Conservation (phyloP, 2,888 invertebrate genomes). For the Mesorhabditis sp. region DNA sequence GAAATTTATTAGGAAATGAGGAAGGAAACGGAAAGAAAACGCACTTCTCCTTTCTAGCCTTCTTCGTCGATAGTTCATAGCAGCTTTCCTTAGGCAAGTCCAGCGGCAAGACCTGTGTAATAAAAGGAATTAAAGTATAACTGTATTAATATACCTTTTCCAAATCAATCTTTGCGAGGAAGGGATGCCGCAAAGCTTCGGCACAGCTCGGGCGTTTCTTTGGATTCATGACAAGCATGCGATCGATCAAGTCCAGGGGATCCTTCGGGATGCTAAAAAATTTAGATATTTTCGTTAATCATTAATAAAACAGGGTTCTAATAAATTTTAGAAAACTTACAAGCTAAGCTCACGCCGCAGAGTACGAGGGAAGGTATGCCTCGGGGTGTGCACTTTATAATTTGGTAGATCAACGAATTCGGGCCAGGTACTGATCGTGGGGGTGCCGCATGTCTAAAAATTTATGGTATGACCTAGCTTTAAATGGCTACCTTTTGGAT, state of each 20-base stretch:
- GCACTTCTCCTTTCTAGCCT: no score
- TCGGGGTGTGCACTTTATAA: not conserved
- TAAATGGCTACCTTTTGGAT: constrained; percentile 66
- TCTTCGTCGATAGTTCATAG: no score
- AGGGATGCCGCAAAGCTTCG: constrained; percentile 83
- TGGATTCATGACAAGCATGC: constrained; percentile 91
- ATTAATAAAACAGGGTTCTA: not conserved
- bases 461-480: not conserved
- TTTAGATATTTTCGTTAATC: not conserved
- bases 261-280: constrained; percentile 64
- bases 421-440: constrained; percentile 93
- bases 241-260: constrained; percentile 49
- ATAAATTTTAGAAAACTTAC: not conserved
- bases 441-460: constrained; percentile 75
- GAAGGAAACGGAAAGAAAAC: not conserved
- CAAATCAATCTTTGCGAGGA: not conserved
- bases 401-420: constrained; percentile 40
- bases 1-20: not conserved
- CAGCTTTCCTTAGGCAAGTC: no score
- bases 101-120: not conserved
- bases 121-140: not conserved
- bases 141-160: not conserved
- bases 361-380: not conserved
- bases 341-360: not conserved
- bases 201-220: constrained; percentile 86